Conservation (phyloP, 2,888 invertebrate species). For the Ormyrus rosae region DNA sequence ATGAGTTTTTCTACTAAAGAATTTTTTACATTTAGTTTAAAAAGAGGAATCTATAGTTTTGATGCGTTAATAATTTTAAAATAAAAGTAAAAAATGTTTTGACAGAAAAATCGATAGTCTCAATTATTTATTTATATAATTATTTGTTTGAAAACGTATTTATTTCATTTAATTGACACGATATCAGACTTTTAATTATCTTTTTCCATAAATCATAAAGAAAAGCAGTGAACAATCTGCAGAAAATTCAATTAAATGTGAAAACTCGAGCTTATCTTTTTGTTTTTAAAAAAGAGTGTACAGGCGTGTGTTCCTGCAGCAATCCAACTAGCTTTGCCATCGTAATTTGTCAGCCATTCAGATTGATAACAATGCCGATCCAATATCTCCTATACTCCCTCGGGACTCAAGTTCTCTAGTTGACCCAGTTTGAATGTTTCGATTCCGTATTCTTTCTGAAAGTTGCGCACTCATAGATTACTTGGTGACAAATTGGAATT, state of each 20-base stretch:
- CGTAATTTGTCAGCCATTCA: conserved; percentile 61
- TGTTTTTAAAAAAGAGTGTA: conserved; percentile 1
- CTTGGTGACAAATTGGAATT: conserved; percentile 67
- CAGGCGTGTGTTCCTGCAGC: conserved; percentile 7
- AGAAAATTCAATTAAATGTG: conserved; percentile 20
- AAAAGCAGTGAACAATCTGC: not conserved
- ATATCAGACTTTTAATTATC: too few relatives aligned
- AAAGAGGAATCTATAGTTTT: too few relatives aligned
- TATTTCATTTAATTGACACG: too few relatives aligned
- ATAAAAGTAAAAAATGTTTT: too few relatives aligned
- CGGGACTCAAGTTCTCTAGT: conserved; percentile 56
- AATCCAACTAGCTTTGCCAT: conserved; percentile 30
- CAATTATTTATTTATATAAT: too few relatives aligned
- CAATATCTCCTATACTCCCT: conserved; percentile 48
- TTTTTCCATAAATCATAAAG: too few relatives aligned
- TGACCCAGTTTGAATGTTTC: conserved; percentile 59
- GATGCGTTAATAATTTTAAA: too few relatives aligned
- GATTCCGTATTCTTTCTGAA: conserved; percentile 60
- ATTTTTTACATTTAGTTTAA: too few relatives aligned
- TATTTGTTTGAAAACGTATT: too few relatives aligned
- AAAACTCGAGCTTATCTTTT: conserved; percentile 5
- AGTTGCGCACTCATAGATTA: conserved; percentile 60
- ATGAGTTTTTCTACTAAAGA: too few relatives aligned
- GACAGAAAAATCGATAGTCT: too few relatives aligned
- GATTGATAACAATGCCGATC: conserved; percentile 60